These are phyloP conservation scores for Chesias legatella DNA, from an alignment of 2,888 invertebrate species.

Conservation along the genomic window DNA sequence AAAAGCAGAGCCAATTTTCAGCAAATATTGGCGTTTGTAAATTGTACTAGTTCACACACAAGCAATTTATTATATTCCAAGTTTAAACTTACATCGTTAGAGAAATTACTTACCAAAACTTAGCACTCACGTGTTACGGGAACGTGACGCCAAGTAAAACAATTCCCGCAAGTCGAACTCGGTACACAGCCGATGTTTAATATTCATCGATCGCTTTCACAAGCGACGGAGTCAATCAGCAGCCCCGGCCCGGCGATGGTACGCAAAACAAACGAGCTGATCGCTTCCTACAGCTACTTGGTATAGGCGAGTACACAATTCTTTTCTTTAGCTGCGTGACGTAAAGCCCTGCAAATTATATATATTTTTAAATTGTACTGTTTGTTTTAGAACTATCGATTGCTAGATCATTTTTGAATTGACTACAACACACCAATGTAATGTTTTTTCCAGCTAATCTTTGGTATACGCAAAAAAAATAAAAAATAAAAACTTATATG, in stretches of 20 bases:
- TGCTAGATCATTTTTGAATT: no score
- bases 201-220: conserved; percentile 43
- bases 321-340: background rate
- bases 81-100: background rate
- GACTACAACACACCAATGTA: no score
- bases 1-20: no score
- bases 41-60: no score
- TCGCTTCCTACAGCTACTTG: conserved; percentile 37
- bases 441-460: no score
- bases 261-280: conserved; percentile 45
- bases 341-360: no score
- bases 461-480: no score
- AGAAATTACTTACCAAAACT: background rate
- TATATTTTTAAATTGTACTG: no score
- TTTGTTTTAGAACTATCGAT: no score
- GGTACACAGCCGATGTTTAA: conserved; percentile 36
- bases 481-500: no score
- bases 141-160: conserved; percentile 15
- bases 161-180: conserved; percentile 12
- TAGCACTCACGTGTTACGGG: conserved; percentile 5
- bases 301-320: conserved; percentile 12
- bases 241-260: conserved; percentile 36
- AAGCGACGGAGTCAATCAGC: conserved; percentile 49
- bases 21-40: no score
- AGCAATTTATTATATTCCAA: background rate